Evolutionary conservation across 2,113 vertebrate species (phyloP), one percentile per base, ranked within the genome.

Genomic region (Halichoerus grypus): DNA sequence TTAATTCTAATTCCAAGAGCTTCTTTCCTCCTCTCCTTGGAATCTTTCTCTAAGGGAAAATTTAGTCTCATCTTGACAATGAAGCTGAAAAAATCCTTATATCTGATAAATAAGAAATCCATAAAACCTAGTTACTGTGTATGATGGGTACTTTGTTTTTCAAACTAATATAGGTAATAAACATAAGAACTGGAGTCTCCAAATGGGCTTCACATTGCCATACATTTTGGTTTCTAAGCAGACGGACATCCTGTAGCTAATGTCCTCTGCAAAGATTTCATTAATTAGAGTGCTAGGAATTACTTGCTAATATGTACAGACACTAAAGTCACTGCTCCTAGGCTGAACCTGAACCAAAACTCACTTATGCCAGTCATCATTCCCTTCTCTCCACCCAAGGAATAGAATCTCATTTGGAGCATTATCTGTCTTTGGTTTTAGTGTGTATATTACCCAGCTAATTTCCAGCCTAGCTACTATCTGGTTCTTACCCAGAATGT

Each of bases 1-100:
- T 91, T 97, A 84, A 88, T 94, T 97, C 92, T 89, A 94, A 97
- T 96, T 94, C 96, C 97, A 87, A 88, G 89, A 22, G 4, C 85
- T 97, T 98, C 97, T 95, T 96, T 97, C 94, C 63, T 42, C 33
- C 16, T 88, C 96, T 86, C 86, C 96, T 97, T 92, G 94, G 96
- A 98, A 96, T 77, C 80, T 98, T 96, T 94, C 92, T 67, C 69
- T 89, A 95, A 97, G 84, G 95, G 93, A 95, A 67, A 76, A 91
- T 97, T 65, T 59, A 95, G 96, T 89, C 98, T 97, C 74, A 49
- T 98, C 95, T 98, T 94, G 97, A 98, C 93, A 97, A 95, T 93
- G 57, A 72, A 79, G 7, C 80, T 71, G n/a, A 69, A 96, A 33
- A 42, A 14, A 49, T 57, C 28, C 28, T 95, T 57, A 31, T 59